Evolutionary conservation across 2,888 invertebrate species (phyloP), one percentile per base, ranked within the genome.

Genomic region (Mactromeris polynyma): DNA sequence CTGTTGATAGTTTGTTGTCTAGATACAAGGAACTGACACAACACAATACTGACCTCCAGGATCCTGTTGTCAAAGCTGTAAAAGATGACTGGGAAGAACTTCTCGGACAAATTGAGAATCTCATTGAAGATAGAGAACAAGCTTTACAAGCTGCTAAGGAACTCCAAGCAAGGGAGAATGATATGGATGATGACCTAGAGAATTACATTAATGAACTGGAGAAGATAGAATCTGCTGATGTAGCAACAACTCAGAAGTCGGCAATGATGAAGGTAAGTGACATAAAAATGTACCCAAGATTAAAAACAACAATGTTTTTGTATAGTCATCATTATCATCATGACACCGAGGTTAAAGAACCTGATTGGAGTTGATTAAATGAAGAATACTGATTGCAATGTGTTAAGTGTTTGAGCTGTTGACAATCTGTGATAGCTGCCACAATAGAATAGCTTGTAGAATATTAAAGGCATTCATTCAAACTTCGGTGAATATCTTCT

Each of bases 1-100:
- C 98, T 91, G 97, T 98, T 7, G 96, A 97, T 81, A 96, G 96
- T 73, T 94, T 97, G 58, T 90, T 94, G 54, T 92, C 93, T 80
- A 91, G 92, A 69, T 95, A 95, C 89, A 90, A 93, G 21, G 93
- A 93, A 9, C 93, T 96, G 42, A 96, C 95, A 0, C 93, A 96
- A 81, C 96, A 95, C 89, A 95, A 95, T 83, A 94, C 95, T 9
- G 88, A 94, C 33, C 90, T 95, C 11, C 93, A 93, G 3, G 95
- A 96, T 89, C 95, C 96, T 4, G 94, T 95, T 21, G 90, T 96
- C 51, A 90, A 93, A 83, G 96, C 95, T n/a, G 93, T 96, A 19
- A 91, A 94, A 84, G 95, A 95, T 38, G 94, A 94, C 78, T 94
- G 94, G 94, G 95, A 95, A 64, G 95, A 95, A 82, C 93, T 95